Conservation (phyloP, 2,888 invertebrate genomes). For the Helleia helle region DNA sequence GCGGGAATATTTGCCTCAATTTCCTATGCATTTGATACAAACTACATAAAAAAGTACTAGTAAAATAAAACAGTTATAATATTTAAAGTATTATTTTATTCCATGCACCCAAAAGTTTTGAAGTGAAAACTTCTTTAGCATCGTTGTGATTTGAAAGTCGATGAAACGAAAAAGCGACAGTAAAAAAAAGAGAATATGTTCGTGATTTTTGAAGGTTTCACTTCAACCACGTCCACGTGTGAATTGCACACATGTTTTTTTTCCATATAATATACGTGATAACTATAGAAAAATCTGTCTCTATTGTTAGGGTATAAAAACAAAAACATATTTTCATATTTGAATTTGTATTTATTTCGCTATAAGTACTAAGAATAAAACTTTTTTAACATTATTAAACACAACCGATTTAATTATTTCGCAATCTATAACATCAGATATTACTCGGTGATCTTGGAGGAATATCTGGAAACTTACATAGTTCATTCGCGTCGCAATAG, state of each 20-base stretch:
- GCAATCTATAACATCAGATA: slow-evolving; percentile 38
- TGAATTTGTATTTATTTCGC: slow-evolving; percentile 54
- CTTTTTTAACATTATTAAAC: slow-evolving; percentile 56
- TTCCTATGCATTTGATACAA: slow-evolving; percentile 56
- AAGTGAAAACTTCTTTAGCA: no score
- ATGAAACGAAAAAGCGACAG: no score
- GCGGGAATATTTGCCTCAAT: slow-evolving; percentile 51
- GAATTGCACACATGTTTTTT: no score
- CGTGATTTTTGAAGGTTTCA: no score
- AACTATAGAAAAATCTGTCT: no score
- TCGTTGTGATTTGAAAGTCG: no score
- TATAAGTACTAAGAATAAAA: slow-evolving; percentile 67
- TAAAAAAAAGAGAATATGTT: no score
- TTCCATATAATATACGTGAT: no score
- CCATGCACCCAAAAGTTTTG: no score
- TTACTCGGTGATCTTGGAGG: slow-evolving; percentile 2
- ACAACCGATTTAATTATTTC: slow-evolving; percentile 56
- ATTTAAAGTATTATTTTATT: neutral
- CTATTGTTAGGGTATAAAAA: no score
- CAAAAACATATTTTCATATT: slow-evolving; percentile 32
- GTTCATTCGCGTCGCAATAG: no score
- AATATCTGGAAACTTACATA: neutral
- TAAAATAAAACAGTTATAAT: neutral
- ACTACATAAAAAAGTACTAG: slow-evolving; percentile 20
- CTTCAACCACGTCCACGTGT: no score